Conservation (phyloP, 2,113 vertebrate species). For the Sula dactylatra region DNA sequence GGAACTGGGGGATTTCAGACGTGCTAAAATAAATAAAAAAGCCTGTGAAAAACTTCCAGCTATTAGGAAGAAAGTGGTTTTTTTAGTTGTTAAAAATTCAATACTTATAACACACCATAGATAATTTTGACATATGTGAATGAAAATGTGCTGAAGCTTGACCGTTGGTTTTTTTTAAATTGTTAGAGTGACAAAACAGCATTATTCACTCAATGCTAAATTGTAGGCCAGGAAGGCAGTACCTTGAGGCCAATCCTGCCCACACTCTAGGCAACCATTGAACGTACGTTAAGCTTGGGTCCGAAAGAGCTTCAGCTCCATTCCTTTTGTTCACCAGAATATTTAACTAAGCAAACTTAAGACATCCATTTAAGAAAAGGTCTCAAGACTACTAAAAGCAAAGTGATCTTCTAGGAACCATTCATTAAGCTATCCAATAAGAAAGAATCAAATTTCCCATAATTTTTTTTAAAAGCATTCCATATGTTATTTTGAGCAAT, state of each 20-base stretch:
- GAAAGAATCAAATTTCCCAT: neutral
- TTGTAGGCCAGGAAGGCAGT: neutral
- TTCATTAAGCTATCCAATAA: neutral
- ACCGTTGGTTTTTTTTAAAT: neutral
- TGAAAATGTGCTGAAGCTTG: neutral
- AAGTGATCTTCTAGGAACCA: neutral
- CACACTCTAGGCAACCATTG: neutral
- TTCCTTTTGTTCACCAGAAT: neutral
- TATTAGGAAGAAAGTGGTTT: neutral
- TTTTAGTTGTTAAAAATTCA: neutral
- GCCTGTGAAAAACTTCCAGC: neutral
- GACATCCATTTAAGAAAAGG: neutral
- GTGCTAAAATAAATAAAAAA: slow-evolving; percentile 66
- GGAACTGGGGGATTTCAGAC: slow-evolving; percentile 91
- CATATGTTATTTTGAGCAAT: neutral
- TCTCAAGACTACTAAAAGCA: neutral
- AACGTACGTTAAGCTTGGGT: neutral
- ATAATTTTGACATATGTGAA: neutral
- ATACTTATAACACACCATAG: neutral
- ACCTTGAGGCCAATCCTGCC: neutral
- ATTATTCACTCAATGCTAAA: neutral
- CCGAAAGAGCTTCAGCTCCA: neutral
- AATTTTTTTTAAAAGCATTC: neutral
- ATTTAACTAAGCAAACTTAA: neutral
- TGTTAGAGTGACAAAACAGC: neutral